Conservation (phyloP, 2,797 vertebrate genomes). For the Euthynnus affinis region DNA sequence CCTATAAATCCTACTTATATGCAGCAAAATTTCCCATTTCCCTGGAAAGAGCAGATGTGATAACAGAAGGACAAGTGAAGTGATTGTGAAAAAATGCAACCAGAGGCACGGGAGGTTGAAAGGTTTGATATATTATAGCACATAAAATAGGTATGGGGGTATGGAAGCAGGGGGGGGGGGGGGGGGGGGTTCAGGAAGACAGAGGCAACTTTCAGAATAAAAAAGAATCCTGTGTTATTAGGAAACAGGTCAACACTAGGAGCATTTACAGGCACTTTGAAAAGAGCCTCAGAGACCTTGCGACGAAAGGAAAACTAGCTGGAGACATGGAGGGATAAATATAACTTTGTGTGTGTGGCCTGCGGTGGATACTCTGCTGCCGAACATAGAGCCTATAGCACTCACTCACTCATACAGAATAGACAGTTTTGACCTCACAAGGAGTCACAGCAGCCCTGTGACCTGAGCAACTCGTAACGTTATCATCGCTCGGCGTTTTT, state of each 20-base stretch:
- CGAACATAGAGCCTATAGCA: conserved; percentile 15
- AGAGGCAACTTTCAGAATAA: conserved; percentile 61
- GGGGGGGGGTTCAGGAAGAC: conserved; percentile 26
- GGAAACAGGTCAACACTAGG: conserved; percentile 57
- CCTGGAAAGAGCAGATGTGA: not conserved
- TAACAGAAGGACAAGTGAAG: conserved; percentile 2
- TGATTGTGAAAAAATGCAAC: conserved; percentile 15
- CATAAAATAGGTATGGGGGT: conserved; percentile 29
- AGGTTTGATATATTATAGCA: conserved; percentile 30
- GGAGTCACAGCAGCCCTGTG: conserved; percentile 26
- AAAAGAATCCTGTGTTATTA: conserved; percentile 55
- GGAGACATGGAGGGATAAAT: conserved; percentile 68
- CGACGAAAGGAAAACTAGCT: conserved; percentile 70
- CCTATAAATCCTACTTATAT: not conserved
- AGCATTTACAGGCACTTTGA: conserved; percentile 76
- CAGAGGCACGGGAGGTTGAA: conserved; percentile 5
- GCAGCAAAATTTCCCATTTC: not conserved
- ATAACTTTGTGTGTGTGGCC: conserved; percentile 75
- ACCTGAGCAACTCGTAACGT: conserved; percentile 18
- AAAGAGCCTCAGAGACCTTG: conserved; percentile 71
- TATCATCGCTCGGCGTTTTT: conserved; percentile 61
- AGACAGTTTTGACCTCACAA: conserved; percentile 60
- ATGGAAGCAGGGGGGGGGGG: conserved; percentile 3
- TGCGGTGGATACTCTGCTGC: conserved; percentile 46
- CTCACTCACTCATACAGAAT: conserved; percentile 18